Base-by-base conservation (phyloP, 2,113 vertebrate species). In the Pachyramphus minor region DNA sequence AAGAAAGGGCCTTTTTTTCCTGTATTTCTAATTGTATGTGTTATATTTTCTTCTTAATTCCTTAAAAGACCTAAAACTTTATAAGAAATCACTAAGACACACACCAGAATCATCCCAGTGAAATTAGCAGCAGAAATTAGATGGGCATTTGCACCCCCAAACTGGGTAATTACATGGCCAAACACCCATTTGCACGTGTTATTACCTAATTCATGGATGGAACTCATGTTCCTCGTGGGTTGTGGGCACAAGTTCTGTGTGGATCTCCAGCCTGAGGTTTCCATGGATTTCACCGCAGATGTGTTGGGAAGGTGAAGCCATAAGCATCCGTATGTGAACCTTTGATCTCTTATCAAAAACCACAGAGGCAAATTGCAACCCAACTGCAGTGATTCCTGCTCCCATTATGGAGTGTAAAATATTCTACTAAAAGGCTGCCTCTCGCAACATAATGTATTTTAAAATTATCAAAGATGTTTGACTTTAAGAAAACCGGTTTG, bases 401-500 rank as follows among this genome's bases (percentile, higher is more conserved):
- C 13, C 80, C 93, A 89, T 80, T 93, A 90, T 5, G 0, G 80
- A 87, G 89, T 63, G 74, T 41, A 90, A 97, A 97, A 87, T 96
- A 80, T 79, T 89, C 95, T 92, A 55, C 88, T 97, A 95, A 96
- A 97, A 93, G 79, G 17, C 30, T n/a, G 67, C 75, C 78, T 28
- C 69, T 96, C 39, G 45, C 91, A 62, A 71, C 52, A 30, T 93
- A 96, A 97, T 66, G 88, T 19, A 39, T 95, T 97, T 97, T 96
- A 84, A 96, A 96, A 93, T 91, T 87, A 90, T 95, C 87, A 94
- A 95, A 96, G 59, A 80, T 94, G 87, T 93, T 84, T 74, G 59
- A 89, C 83, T 96, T 94, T 50, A 90, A 81, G 74, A 85, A 96
- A 97, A 92, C 18, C 0, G 0, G 56, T 95, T 95, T 83, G 73